A percentile compares a stretch with the other conserved stretches of the same genome.
phyloP scores from a whole-genome alignment of 2,113 vertebrate species.

The Chaetops frenatus region DNA sequence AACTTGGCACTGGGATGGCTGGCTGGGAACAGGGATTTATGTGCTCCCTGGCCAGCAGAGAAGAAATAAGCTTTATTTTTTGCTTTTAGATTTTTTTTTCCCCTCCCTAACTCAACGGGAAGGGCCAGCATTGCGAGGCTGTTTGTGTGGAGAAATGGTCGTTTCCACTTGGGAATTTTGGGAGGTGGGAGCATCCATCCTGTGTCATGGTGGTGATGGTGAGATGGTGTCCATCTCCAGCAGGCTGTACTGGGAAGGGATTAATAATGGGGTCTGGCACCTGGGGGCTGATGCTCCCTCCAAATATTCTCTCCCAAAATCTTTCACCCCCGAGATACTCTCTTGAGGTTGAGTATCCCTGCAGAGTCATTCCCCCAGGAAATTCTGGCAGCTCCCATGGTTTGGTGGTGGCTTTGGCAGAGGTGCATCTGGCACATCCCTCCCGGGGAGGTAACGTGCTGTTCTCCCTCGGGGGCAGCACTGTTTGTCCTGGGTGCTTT shows the following conservation, averaged over 20 bases:
- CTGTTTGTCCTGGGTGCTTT: conserved; percentile 33
- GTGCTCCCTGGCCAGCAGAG: neutral
- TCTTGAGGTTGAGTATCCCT: neutral
- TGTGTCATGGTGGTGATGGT: accelerated
- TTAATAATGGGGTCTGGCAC: neutral
- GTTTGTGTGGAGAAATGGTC: neutral
- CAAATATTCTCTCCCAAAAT: neutral
- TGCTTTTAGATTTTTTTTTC: neutral
- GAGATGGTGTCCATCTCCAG: neutral
- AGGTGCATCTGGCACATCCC: neutral
- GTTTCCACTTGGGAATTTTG: neutral
- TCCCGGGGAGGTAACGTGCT: neutral
- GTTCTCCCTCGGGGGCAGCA: neutral
- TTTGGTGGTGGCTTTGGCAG: neutral
- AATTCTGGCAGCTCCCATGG: neutral
- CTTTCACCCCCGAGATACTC: neutral
- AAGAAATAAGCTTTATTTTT: neutral
- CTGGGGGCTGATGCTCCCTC: neutral
- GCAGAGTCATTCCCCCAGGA: neutral
- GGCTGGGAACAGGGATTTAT: neutral
- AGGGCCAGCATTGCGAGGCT: accelerated
- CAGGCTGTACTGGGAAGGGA: neutral
- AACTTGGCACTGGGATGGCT: neutral
- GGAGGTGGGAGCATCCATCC: neutral
- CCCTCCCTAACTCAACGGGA: neutral